These are phyloP conservation scores for Phylloscopus trochiloides DNA, from an alignment of 2,113 vertebrate genomes.

Conservation along the genomic window DNA sequence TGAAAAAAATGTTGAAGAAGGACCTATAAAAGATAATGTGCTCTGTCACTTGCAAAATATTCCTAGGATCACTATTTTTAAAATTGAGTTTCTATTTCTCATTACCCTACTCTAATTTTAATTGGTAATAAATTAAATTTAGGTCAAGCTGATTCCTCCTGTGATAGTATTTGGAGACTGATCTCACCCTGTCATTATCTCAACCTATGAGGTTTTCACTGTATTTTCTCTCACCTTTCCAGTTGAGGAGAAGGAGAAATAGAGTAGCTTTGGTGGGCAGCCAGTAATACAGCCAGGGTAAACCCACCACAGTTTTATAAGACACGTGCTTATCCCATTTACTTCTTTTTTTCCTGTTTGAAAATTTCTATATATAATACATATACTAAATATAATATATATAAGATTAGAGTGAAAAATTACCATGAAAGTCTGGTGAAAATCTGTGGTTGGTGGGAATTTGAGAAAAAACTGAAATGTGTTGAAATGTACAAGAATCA, in stretches of 20 bases:
- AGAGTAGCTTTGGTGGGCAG: not conserved
- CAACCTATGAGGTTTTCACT: accelerated
- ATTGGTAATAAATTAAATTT: not conserved
- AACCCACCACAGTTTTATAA: not conserved
- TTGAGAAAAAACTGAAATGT: not conserved
- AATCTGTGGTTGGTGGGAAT: not conserved
- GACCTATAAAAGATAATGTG: not conserved
- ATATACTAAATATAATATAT: not conserved
- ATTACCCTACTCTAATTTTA: not conserved
- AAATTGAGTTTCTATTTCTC: not conserved
- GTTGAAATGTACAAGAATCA: not conserved
- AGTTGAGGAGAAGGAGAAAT: not conserved
- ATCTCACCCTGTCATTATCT: not conserved
- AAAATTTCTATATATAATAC: not conserved
- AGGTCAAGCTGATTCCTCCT: not conserved
- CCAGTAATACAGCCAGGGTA: accelerated
- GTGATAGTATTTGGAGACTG: not conserved
- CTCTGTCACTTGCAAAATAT: not conserved
- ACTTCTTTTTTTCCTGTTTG: not conserved
- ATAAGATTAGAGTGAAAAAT: not conserved
- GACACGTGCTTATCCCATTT: not conserved
- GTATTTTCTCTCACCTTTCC: not conserved
- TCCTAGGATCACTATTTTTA: not conserved
- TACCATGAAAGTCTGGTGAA: not conserved
- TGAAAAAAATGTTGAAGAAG: not conserved